phyloP scores from a whole-genome alignment of 2,113 vertebrate species.

The Pungitius pungitius region DNA sequence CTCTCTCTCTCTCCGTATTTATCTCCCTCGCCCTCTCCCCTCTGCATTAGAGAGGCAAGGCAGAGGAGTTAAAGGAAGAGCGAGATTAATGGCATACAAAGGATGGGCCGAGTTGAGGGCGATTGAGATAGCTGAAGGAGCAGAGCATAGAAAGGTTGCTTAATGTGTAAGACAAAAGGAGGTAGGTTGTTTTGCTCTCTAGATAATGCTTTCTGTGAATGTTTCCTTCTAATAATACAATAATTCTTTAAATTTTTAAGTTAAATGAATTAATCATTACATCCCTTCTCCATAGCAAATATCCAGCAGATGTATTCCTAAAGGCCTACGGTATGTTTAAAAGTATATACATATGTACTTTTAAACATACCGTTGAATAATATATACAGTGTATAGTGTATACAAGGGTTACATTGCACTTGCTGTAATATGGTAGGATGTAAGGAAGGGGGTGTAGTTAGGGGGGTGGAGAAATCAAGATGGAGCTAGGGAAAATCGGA shows the following conservation, averaged over 20 bases:
- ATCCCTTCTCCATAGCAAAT: constrained; percentile 14
- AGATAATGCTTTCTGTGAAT: constrained; percentile 31
- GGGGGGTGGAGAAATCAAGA: constrained; percentile 64
- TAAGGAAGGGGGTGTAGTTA: constrained; percentile 44
- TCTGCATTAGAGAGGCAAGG: constrained; percentile 53
- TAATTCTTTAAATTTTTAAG: constrained; percentile 57
- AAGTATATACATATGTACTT: not conserved
- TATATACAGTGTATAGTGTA: not conserved
- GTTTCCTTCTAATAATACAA: constrained; percentile 57
- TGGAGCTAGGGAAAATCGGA: constrained; percentile 63
- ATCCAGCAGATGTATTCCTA: constrained; percentile 14
- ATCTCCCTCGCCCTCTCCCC: constrained; percentile 31
- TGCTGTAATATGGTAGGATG: constrained; percentile 38
- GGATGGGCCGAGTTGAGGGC: constrained; percentile 73
- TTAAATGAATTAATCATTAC: constrained; percentile 41
- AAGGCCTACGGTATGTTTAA: constrained; percentile 19
- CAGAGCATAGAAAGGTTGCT: constrained; percentile 43
- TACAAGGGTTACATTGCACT: constrained; percentile 22
- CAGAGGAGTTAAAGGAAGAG: constrained; percentile 63
- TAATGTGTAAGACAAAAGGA: constrained; percentile 65
- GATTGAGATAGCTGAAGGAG: constrained; percentile 70
- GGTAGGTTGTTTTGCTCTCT: constrained; percentile 43
- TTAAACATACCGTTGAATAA: not conserved
- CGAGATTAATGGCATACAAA: constrained; percentile 76
- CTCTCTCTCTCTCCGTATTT: constrained; percentile 29